Evolutionary conservation across 2,797 vertebrate genomes (phyloP), one percentile per base, ranked within the genome.

Genomic region (Orestias chungarensis): DNA sequence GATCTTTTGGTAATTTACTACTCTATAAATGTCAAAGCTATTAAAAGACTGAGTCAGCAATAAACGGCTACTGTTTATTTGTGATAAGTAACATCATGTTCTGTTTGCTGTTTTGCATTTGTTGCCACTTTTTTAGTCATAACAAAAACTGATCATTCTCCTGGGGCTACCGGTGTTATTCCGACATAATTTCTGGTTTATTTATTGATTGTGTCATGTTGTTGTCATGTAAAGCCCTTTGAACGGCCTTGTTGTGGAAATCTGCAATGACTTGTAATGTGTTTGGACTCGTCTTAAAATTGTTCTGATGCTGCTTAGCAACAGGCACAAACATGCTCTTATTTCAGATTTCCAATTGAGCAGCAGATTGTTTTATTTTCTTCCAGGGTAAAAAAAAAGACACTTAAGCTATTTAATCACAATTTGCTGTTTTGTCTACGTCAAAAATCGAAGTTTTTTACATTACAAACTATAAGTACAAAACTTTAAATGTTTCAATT

Each of bases 311-410:
- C 83, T 90, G 88, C 87, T 79, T 81, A 86, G 85, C 82, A 88
- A 91, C 86, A 87, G 76, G 59, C 77, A 74, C 71, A 86, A 76
- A 88, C 84, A 87, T 88, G 86, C 86, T 87, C 86, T 85, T 78
- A 79, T 64, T 64, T 70, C 78, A 79, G 80, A 71, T 74, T 79
- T 85, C 44, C 69, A 80, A 80, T 70, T 71, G 71, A 84, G 83
- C 68, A 87, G 77, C 29, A 6, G 11, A 44, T n/a, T n/a, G n/a
- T n/a, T n/a, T n/a, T n/a, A 52, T 77, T 75, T 76, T 81, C 87
- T 84, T 75, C 64, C 61, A 82, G 76, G 55, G 61, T 50, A 76
- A 82, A 83, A 75, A 80, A 86, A 88, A 84, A 80, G 75, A 62
- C 72, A 84, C 76, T 82, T 14, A 42, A 47, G 35, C 31, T 50